Conservation (phyloP, 1,140 invertebrate species). For the Euwallacea fornicatus region DNA sequence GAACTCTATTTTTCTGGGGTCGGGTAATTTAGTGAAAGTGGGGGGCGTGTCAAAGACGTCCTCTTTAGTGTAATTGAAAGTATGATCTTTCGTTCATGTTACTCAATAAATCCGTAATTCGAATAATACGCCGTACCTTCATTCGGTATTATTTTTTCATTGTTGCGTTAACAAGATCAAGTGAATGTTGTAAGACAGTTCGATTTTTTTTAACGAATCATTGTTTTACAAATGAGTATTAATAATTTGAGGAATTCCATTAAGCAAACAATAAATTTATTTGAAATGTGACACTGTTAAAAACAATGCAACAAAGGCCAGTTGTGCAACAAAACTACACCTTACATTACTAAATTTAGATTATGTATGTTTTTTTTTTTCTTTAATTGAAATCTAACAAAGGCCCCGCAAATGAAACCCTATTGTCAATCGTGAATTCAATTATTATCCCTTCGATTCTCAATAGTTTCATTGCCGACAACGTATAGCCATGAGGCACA, state of each 20-base stretch:
- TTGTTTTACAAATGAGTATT: neutral
- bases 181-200: slow-evolving; percentile 5
- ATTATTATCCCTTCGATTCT: neutral
- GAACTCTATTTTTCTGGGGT: slow-evolving; percentile 9
- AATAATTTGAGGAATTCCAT: no score
- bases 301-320: no score
- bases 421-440: slow-evolving; percentile 3
- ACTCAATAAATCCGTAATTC: slow-evolving; percentile 22
- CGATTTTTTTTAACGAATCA: neutral
- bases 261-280: no score
- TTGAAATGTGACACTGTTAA: no score
- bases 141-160: slow-evolving; percentile 13
- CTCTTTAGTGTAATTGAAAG: slow-evolving; percentile 29
- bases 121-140: slow-evolving; percentile 25
- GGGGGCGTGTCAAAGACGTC: slow-evolving; percentile 19
- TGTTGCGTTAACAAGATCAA: slow-evolving; percentile 21
- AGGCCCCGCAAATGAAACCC: neutral
- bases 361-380: neutral
- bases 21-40: slow-evolving; percentile 18
- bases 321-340: no score
- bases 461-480: neutral
- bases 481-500: neutral
- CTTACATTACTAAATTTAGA: no score
- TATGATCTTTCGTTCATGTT: slow-evolving; percentile 21
- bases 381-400: neutral